Conservation (phyloP, 2,888 invertebrate species). For the Drosophila kambysellisi region DNA sequence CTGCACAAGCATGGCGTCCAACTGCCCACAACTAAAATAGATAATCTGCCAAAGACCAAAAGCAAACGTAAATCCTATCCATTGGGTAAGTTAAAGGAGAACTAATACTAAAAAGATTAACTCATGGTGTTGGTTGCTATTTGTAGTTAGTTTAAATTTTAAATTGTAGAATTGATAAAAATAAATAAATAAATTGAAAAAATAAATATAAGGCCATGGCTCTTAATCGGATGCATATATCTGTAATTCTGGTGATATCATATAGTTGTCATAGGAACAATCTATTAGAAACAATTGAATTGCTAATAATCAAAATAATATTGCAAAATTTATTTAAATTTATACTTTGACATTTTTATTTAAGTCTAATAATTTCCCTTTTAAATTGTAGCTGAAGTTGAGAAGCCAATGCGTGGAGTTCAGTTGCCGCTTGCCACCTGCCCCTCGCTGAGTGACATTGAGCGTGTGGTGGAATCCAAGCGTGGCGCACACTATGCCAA, state of each 20-base stretch:
- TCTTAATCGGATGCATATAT: not conserved
- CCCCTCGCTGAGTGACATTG: conserved; percentile 80
- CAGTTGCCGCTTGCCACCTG: conserved; percentile 60
- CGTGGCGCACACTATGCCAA: conserved; percentile 63
- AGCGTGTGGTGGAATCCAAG: conserved; percentile 70
- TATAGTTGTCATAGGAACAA: not conserved
- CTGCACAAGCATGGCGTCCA: conserved; percentile 70
- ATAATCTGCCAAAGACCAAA: conserved; percentile 30
- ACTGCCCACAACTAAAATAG: conserved; percentile 41
- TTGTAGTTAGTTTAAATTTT: not conserved
- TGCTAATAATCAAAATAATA: not conserved
- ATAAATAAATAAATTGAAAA: not conserved
- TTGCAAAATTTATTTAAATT: not conserved
- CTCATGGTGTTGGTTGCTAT: conserved; percentile 31
- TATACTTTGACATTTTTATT: not conserved
- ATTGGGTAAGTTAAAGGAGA: conserved; percentile 65
- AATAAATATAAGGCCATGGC: not conserved
- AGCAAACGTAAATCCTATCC: conserved; percentile 74
- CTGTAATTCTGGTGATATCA: not conserved
- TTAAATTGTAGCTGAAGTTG: conserved; percentile 55
- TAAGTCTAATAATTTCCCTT: not conserved
- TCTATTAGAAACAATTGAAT: not conserved
- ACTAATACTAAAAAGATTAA: not conserved
- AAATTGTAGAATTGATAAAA: conserved; percentile 16
- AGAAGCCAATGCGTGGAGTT: conserved; percentile 37